Evolutionary conservation across 2,797 vertebrate genomes (phyloP).

Genomic region (Ciconia nigra): DNA sequence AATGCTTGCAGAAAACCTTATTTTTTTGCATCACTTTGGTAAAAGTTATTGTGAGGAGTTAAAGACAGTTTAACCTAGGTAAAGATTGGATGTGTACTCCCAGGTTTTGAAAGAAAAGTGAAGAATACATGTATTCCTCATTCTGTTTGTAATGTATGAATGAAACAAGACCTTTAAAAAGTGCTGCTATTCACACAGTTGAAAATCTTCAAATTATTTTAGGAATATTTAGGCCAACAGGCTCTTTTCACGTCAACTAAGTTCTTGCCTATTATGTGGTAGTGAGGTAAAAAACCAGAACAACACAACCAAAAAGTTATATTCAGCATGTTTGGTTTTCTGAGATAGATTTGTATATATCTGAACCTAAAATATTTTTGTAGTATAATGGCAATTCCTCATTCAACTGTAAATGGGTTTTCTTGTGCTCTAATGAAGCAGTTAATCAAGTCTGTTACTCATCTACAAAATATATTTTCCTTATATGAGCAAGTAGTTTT

Average conservation of each 20-base stretch:
- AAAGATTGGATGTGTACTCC: not conserved
- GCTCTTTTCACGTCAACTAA: not conserved
- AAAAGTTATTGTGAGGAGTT: not conserved
- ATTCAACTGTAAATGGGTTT: not conserved
- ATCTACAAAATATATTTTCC: not conserved
- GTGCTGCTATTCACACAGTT: not conserved
- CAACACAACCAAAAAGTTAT: not conserved
- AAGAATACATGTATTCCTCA: not conserved
- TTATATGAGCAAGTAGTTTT: not conserved
- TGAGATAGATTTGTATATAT: not conserved
- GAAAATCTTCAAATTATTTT: not conserved
- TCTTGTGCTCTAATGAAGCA: conserved; percentile 18
- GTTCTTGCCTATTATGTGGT: not conserved
- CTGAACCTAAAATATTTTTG: not conserved
- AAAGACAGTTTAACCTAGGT: not conserved
- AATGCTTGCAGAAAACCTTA: rapidly evolving
- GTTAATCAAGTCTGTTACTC: not conserved
- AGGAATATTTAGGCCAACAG: not conserved
- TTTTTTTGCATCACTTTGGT: not conserved
- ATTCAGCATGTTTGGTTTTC: not conserved
- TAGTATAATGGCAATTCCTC: not conserved
- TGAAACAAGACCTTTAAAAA: not conserved
- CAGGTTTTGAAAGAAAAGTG: not conserved
- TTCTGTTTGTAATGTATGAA: not conserved
- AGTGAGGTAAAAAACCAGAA: not conserved